Conservation (phyloP, 1,140 invertebrate genomes). For the Drosophila nebulosa region DNA sequence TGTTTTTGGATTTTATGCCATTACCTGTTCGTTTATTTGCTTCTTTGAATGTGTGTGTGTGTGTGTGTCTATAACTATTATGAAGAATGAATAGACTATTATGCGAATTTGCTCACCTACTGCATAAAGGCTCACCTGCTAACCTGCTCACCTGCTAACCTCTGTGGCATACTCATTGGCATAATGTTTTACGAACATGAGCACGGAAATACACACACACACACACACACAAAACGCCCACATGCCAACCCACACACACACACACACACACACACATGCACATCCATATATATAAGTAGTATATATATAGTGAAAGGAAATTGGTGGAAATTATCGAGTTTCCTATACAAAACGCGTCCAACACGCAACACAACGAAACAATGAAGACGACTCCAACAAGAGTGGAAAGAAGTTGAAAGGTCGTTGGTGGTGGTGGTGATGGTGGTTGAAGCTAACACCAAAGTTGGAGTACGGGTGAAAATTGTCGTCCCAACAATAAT, state of each 20-base stretch:
- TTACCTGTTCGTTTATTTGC: not conserved
- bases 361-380: slow-evolving; percentile 58
- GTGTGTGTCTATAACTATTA: not conserved
- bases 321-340: slow-evolving; percentile 78
- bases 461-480: slow-evolving; percentile 20
- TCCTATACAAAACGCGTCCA: slow-evolving; percentile 76
- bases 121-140: slow-evolving; percentile 33
- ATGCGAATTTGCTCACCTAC: slow-evolving; percentile 29
- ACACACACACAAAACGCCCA: not conserved
- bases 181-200: slow-evolving; percentile 53
- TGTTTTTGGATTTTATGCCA: not conserved
- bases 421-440: no score
- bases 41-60: not conserved
- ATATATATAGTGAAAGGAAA: slow-evolving; percentile 53
- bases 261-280: not conserved
- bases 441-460: no score
- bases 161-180: slow-evolving; percentile 54
- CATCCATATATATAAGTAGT: not conserved
- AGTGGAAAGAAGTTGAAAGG: slow-evolving; percentile 6
- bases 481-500: slow-evolving; percentile 46
- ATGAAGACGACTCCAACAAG: slow-evolving; percentile 14
- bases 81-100: not conserved
- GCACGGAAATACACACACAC: slow-evolving; percentile 17
- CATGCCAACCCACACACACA: not conserved
- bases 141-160: no score